Percentiles rank a stretch among this genome's conserved stretches.
phyloP scores from a whole-genome alignment of 2,113 vertebrate genomes.

The Eulemur macaco region DNA sequence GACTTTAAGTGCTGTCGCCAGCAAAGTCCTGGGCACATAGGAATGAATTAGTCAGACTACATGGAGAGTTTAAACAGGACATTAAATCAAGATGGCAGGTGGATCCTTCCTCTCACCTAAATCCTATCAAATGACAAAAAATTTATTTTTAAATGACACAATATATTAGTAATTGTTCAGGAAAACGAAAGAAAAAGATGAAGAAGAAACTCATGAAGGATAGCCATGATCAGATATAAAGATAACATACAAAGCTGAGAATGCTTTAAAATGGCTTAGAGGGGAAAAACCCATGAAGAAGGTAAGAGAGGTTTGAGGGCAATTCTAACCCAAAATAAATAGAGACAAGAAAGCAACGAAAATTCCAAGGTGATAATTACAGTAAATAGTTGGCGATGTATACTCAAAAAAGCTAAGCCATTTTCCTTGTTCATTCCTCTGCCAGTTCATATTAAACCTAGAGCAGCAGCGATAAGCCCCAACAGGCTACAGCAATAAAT shows the following conservation, averaged over 20 bases:
- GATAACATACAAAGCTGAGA: background rate
- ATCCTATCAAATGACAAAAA: background rate
- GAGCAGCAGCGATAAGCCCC: background rate
- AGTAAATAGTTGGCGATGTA: background rate
- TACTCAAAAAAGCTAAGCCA: background rate
- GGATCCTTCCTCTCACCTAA: background rate
- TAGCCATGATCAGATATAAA: background rate
- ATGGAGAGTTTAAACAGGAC: background rate
- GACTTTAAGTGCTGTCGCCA: background rate
- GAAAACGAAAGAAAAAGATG: background rate
- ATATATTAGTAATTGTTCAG: background rate
- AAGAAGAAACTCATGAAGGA: background rate
- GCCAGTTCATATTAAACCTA: background rate
- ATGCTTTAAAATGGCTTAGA: background rate
- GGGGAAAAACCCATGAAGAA: background rate
- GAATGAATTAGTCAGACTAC: background rate
- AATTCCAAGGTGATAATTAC: background rate
- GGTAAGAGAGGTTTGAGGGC: background rate
- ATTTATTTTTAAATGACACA: background rate
- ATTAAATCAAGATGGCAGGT: background rate
- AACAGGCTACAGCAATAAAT: background rate
- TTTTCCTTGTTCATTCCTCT: background rate
- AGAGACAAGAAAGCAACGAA: background rate
- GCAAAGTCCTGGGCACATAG: background rate
- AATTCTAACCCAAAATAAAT: background rate